Base-by-base conservation (phyloP, 2,888 invertebrate genomes). In the Yponomeuta malinellus region DNA sequence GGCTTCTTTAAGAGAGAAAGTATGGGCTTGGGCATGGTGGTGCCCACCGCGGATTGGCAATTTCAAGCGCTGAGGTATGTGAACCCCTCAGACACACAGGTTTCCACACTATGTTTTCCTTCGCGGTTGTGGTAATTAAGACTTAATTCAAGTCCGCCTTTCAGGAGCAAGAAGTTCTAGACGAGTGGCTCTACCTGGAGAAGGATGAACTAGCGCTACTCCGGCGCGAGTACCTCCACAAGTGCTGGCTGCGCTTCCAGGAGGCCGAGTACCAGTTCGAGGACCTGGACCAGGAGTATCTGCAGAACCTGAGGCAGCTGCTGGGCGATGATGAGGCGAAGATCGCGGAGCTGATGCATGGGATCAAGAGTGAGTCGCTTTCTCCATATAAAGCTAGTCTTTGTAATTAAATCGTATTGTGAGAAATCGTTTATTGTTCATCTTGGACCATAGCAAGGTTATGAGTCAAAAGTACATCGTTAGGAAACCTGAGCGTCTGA, bases 311-410 rank as follows among this genome's bases (percentile, higher is more conserved):
- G 48, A 81, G 79, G 29, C 69, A 12, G 0, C 66, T 88, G 52
- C 82, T 90, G 0, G 90, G 90, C 0, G 81, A 84, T 70, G 85
- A 88, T 64, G 88, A 90, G 9, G 83, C 84, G 31, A 86, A 83
- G 73, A 81, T 89, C 0, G 72, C 71, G 0, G 83, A 87, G 70
- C 73, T 90, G 48, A 73, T 80, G 33, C 80, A 83, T 15, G 71
- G 76, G 33, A 85, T 89, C 8, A 81, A 83, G 70, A 80, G 90
- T 90, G 70, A 78, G 85, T 75, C 6, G 12, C 15, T 8, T 59
- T 12, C 52, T 52, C 8, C 10, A 37, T 37, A 2, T 5, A 37
- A 37, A 23, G 23, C 23, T 23, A 23, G 23, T 23, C 23, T 23
- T 23, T 23, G 23, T 23, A 23, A 23, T 23, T 23, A 23, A 23